Evolutionary conservation across 2,797 vertebrate genomes (phyloP), one percentile per base, ranked within the genome.

Genomic region (Peromyscus eremicus): DNA sequence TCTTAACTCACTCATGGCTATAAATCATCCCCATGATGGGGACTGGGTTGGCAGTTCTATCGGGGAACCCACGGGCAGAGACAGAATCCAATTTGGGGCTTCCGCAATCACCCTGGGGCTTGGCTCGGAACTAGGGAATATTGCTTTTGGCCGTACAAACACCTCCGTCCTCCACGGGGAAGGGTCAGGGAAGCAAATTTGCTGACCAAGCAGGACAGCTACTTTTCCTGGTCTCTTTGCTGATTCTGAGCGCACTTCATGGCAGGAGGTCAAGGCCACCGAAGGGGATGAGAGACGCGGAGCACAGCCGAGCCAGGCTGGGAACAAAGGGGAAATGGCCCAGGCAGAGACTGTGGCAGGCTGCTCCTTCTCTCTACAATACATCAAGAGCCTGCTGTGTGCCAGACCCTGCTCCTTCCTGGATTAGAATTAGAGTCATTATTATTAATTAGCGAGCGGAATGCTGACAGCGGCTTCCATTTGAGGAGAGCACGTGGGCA

Each of bases 1-100:
- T 98, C 95, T 96, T 81, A 93, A 84, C 91, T 96, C 86, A 86
- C 95, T 94, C 95, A 90, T 13, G 70, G 86, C 94, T 85, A 93
- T 97, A 96, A 96, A 96, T 97, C 96, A 97, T 70, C 68, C 43
- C 85, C 71, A 0, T 4, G 96, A 95, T 16, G 85, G 90, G 95
- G 84, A 96, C 94, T 66, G 57, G 70, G 91, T 64, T 92, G 92
- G 94, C 97, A 97, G 73, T 89, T 95, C 97, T 95, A 92, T 73
- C 1, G 3, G 92, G 92, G 96, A 73, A 91, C 82, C 87, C 9
- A 13, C 6, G 43, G 64, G 57, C 62, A 79, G 92, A 95, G 87
- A 93, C 19, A 7, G 87, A 96, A 96, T 96, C 94, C 96, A 96
- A 83, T 93, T 55, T 87, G 71, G 92, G 86, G 57, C 91, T 92